These are phyloP conservation scores for Hyla sarda DNA, from an alignment of 2,113 vertebrate species.

Conservation along the genomic window DNA sequence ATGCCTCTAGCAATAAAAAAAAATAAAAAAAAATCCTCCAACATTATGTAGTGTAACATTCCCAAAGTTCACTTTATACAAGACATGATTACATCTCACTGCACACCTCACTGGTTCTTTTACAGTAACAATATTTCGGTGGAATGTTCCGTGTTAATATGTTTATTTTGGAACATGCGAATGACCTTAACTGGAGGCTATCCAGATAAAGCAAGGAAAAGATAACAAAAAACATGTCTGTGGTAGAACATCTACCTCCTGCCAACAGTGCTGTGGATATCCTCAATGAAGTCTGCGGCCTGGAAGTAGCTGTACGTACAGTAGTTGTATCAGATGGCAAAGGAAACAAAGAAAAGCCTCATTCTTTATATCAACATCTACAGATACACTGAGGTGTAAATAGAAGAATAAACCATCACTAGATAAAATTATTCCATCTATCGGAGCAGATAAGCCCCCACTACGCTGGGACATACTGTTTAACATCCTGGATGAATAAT, in stretches of 20 bases:
- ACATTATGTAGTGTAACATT: not conserved
- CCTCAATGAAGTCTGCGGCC: not conserved
- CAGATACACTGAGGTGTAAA: no score
- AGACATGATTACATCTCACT: not conserved
- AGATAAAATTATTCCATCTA: no score
- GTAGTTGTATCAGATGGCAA: not conserved
- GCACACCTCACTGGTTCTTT: not conserved
- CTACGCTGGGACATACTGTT: no score
- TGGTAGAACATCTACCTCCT: conserved; percentile 3
- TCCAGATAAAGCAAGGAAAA: conserved; percentile 34
- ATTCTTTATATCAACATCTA: not conserved
- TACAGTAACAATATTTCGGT: not conserved
- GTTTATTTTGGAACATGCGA: conserved; percentile 42
- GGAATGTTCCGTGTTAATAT: conserved; percentile 31
- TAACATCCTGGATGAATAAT: no score
- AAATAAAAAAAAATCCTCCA: not conserved
- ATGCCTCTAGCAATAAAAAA: not conserved
- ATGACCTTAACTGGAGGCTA: not conserved
- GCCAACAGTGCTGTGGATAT: not conserved
- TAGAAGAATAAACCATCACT: no score
- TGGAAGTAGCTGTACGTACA: not conserved
- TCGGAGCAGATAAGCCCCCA: no score
- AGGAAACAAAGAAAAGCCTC: not conserved
- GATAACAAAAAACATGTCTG: conserved; percentile 39
- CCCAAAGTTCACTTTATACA: conserved; percentile 12